phyloP scores from a whole-genome alignment of 2,888 invertebrate species.

The Apotomis turbidana region DNA sequence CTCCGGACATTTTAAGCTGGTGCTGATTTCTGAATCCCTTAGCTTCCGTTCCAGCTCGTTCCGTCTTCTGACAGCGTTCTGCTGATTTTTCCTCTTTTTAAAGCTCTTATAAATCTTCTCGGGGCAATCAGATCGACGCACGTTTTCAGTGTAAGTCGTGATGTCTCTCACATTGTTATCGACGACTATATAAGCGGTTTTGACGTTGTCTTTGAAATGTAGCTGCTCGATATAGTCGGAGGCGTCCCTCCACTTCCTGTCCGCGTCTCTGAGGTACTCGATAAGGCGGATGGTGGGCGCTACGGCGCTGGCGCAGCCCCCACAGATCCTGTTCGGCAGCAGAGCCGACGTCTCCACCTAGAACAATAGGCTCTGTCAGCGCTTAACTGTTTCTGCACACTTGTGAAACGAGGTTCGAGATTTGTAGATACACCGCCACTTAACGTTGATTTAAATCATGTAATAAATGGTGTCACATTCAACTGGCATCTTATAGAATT shows the following conservation, averaged over 20 bases:
- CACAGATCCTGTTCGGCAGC: slow-evolving; percentile 60
- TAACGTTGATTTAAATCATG: no score
- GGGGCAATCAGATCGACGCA: background rate
- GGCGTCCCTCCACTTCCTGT: slow-evolving; percentile 54
- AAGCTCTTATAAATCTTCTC: slow-evolving; percentile 35
- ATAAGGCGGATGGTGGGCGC: slow-evolving; percentile 54
- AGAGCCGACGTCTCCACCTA: slow-evolving; percentile 59
- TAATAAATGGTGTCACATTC: no score
- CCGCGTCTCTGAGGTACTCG: slow-evolving; percentile 54
- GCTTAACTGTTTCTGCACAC: slow-evolving; percentile 44
- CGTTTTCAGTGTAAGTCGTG: slow-evolving; percentile 21
- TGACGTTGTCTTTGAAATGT: slow-evolving; percentile 46
- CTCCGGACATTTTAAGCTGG: slow-evolving; percentile 52
- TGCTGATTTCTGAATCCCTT: slow-evolving; percentile 4
- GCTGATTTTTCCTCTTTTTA: slow-evolving; percentile 40
- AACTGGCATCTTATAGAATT: no score
- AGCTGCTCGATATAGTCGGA: slow-evolving; percentile 48
- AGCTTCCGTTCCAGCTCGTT: background rate
- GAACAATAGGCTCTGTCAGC: slow-evolving; percentile 56
- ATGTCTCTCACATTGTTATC: slow-evolving; percentile 41
- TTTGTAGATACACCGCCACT: no score
- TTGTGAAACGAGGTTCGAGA: background rate
- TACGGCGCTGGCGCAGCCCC: slow-evolving; percentile 50
- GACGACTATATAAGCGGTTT: slow-evolving; percentile 53
- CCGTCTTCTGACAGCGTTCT: slow-evolving; percentile 33